These are phyloP conservation scores for Amniataba percoides DNA, from an alignment of 2,797 vertebrate genomes.

Conservation along the genomic window DNA sequence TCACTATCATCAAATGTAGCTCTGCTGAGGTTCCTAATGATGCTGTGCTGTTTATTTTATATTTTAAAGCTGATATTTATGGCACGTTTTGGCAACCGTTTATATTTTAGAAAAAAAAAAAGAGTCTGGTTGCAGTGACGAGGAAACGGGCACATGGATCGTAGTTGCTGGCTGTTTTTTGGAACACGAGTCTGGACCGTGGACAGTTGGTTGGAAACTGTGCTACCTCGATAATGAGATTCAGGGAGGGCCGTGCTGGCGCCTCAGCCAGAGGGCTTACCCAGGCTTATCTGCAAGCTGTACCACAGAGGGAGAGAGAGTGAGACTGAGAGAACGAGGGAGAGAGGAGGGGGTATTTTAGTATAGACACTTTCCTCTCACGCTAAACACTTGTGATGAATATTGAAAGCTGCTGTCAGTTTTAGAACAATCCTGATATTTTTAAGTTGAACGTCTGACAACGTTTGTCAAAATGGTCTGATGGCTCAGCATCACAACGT, in stretches of 20 bases:
- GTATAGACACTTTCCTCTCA: slow-evolving; percentile 30
- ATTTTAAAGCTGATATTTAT: background rate
- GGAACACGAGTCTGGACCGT: slow-evolving; percentile 39
- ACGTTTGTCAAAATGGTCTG: slow-evolving; percentile 1
- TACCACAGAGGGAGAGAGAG: slow-evolving; percentile 39
- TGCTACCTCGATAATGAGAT: slow-evolving; percentile 73
- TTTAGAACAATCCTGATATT: slow-evolving; percentile 37
- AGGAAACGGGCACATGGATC: slow-evolving; percentile 18
- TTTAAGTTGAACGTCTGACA: slow-evolving; percentile 20
- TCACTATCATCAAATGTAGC: background rate
- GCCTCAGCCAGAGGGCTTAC: slow-evolving; percentile 76
- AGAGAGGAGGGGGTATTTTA: slow-evolving; percentile 15
- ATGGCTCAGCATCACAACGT: slow-evolving; percentile 8
- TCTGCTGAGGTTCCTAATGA: background rate
- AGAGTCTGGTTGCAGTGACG: slow-evolving; percentile 3
- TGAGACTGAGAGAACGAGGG: background rate
- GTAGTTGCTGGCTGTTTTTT: slow-evolving; percentile 32
- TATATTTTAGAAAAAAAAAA: background rate
- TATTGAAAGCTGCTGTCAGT: slow-evolving; percentile 10
- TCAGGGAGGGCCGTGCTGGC: slow-evolving; percentile 62
- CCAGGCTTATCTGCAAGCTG: slow-evolving; percentile 76
- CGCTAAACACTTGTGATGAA: slow-evolving; percentile 21
- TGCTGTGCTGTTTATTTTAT: background rate
- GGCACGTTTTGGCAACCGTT: background rate
- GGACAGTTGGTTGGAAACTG: slow-evolving; percentile 71